Percentiles rank a stretch among this genome's conserved stretches.
Evolutionary conservation across 1,140 invertebrate genomes (phyloP).

Genomic region (Brachystomella parvula): DNA sequence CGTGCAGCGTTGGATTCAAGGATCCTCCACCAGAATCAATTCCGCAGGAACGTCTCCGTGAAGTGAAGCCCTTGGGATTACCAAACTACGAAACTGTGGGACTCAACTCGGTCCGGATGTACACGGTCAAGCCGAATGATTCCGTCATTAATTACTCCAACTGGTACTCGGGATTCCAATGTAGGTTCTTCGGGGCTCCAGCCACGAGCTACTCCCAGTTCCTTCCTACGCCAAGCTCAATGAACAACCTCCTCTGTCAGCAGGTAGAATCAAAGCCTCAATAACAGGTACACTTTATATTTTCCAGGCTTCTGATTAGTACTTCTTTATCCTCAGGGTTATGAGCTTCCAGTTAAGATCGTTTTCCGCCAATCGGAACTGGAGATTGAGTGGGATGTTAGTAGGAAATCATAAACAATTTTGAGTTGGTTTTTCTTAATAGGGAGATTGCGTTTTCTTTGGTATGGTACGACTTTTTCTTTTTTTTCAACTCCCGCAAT

Average conservation of each 20-base stretch:
- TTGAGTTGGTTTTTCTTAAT: neutral
- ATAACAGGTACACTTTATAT: neutral
- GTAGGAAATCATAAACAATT: slow-evolving; percentile 1
- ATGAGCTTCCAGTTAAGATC: slow-evolving; percentile 26
- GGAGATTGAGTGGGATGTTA: slow-evolving; percentile 26
- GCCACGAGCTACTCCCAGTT: neutral
- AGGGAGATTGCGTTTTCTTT: too few relatives aligned
- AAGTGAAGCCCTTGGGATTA: slow-evolving; percentile 13
- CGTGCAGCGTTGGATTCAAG: neutral
- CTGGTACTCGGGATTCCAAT: slow-evolving; percentile 13
- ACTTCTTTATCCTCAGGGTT: too few relatives aligned
- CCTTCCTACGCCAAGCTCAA: neutral
- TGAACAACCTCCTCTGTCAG: neutral
- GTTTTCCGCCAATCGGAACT: slow-evolving; percentile 17
- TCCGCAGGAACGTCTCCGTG: neutral
- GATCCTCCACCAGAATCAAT: neutral
- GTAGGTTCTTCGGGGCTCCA: slow-evolving; percentile 5
- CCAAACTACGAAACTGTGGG: slow-evolving; percentile 31
- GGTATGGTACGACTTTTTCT: neutral
- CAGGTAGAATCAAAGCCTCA: neutral
- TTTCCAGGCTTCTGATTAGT: neutral
- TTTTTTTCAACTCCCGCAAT: too few relatives aligned
- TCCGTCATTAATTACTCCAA: neutral
- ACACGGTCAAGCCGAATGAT: slow-evolving; percentile 17
- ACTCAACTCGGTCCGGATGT: slow-evolving; percentile 23